A percentile compares a stretch with the other conserved stretches of the same genome.
Conservation (phyloP, 2,888 invertebrate species). For the Nineta flava region DNA sequence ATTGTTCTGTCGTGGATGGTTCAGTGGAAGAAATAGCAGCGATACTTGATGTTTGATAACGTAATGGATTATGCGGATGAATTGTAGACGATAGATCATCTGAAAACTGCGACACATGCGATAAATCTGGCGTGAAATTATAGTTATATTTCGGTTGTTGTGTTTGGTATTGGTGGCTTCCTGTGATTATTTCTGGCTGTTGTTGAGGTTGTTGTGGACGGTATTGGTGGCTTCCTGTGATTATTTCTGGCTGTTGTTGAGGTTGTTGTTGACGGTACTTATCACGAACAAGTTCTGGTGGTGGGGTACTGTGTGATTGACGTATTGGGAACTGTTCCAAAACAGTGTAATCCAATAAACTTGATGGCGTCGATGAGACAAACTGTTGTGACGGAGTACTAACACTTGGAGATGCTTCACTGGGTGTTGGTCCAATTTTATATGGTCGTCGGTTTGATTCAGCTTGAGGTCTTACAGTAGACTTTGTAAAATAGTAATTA, state of each 20-base stretch:
- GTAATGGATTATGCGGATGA: neutral
- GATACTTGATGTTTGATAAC: neutral
- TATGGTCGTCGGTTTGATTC: no score
- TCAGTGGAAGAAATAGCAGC: neutral
- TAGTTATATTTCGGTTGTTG: no score
- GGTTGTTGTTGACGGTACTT: neutral
- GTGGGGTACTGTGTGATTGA: neutral
- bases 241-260: conserved; percentile 11
- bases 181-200: conserved; percentile 11
- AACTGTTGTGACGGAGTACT: no score
- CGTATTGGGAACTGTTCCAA: conserved; percentile 20
- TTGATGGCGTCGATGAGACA: conserved; percentile 3
- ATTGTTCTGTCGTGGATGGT: neutral
- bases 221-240: neutral
- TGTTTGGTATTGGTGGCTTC: no score
- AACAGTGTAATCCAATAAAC: conserved; percentile 18
- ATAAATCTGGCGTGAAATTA: no score
- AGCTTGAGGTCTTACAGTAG: no score
- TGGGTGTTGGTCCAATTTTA: no score
- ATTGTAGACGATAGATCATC: neutral
- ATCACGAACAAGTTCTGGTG: no score
- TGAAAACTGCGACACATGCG: neutral
- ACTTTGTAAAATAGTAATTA: no score
- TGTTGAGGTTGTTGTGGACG: neutral
- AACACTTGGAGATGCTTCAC: no score